Base-by-base conservation (phyloP, 2,888 invertebrate species). In the Thereva nobilitata region DNA sequence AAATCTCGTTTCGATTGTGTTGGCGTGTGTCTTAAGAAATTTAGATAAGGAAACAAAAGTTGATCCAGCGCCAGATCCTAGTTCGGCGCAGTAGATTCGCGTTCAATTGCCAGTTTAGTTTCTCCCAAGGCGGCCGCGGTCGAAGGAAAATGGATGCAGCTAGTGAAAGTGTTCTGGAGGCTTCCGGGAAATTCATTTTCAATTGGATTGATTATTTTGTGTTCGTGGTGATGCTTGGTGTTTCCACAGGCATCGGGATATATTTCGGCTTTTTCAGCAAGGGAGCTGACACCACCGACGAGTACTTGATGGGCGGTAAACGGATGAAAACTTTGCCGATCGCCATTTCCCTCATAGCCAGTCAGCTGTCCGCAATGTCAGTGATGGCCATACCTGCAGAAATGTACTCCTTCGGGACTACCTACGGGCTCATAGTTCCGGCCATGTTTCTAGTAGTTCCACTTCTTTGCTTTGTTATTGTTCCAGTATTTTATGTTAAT, bases 261-360 rank as follows among this genome's bases (percentile, higher is more conserved):
- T 85, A 84, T 74, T 82, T 84, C 72, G 80, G 80, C 70, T 82
- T 77, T 70, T 81, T 78, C 70, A 80, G 82, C 57, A 80, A 78
- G 67, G 75, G 75, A 64, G 67, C 69, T 37, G 75, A 79, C 23
- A 71, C 72, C 4, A 67, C 72, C 0, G 72, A 71, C 45, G 71
- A 82, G 57, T 85, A 85, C 74, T 77, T 86, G 41, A 79, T 85
- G 73, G 85, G 84, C 4, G 82, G 82, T 64, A 79, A 80, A 68
- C 79, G 78, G 64, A 81, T 85, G 79, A 79, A 80, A 54, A 79
- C 82, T 8, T 81, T 85, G 71, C 86, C 86, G 0, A 83, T 86
- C 52, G 82, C 86, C n/a, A 82, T 86, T 73, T 85, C 85, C 0
- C 77, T 86, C 2, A 79, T 86, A 70, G 85, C 86, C 10, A 84